Evolutionary conservation across 2,113 vertebrate genomes (phyloP).

Genomic region (Trematocara marginatum): DNA sequence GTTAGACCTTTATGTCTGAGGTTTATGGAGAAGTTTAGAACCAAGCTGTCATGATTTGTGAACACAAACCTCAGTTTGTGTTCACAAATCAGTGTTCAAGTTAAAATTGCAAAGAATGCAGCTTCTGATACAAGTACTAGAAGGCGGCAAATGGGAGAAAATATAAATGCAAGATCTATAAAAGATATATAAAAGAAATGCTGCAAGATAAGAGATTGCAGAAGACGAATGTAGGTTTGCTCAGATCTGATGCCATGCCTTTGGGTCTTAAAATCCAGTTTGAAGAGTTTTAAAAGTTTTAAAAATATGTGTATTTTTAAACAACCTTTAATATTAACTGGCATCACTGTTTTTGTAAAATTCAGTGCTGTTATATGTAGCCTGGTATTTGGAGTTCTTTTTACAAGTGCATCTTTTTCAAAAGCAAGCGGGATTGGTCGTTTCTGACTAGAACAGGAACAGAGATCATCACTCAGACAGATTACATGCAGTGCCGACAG

Average conservation of each 20-base stretch:
- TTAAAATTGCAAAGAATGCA: fast-evolving
- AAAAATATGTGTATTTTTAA: not conserved
- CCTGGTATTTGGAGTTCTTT: not conserved
- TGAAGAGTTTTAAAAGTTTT: not conserved
- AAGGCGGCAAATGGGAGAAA: not conserved
- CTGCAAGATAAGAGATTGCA: not conserved
- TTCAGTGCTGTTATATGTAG: not conserved
- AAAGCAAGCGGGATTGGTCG: not conserved
- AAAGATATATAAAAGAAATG: not conserved
- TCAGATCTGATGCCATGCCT: not conserved
- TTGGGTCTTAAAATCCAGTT: not conserved
- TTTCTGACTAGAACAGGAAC: not conserved
- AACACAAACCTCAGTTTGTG: not conserved
- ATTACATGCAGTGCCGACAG: not conserved
- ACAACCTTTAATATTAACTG: not conserved
- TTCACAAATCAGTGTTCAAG: not conserved
- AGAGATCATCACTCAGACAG: not conserved
- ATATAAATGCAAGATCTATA: not conserved
- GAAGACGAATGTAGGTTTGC: not conserved
- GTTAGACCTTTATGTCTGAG: not conserved
- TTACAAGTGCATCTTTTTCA: not conserved
- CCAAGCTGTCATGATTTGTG: not conserved
- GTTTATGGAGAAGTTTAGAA: not conserved
- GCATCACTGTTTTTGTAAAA: not conserved
- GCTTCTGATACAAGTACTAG: not conserved